Evolutionary conservation across 2,888 invertebrate species (phyloP), one percentile per base, ranked within the genome.

Genomic region (Aphrophora alni): DNA sequence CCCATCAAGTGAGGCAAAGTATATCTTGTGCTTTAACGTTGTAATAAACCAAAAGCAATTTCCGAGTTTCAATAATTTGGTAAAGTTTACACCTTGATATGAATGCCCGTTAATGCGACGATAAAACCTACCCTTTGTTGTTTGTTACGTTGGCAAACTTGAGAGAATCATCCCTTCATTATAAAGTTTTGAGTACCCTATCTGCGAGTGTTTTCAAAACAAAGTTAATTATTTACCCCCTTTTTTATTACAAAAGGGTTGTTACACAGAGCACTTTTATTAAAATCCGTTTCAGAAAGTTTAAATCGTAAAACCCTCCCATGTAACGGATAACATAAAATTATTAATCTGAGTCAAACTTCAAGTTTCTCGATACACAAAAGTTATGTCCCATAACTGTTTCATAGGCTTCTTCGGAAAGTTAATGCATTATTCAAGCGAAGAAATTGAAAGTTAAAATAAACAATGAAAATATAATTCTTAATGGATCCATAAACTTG

Each of bases 231-330:
- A 59, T 59, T n/a, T 21, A 59, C 1, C n/a, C n/a, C 59, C n/a
- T n/a, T n/a, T 59, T 59, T 59, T 59, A 59, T 59, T 59, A 21
- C 59, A 21, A 59, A 59, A 59, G 59, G 59, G 59, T 59, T 59
- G 59, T 59, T 59, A 59, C 59, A 8, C 7, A 1, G 59, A n/a
- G 59, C 3, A 21, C 59, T 59, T 59, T 59, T 59, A 59, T 59
- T 59, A 59, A 59, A 59, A 44, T 44, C 44, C 44, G 44, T 44
- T 44, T 44, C 44, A 14, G 12, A n/a, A 59, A 59, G 21, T 21
- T 59, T 59, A 2, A 59, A 59, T 59, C 59, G 59, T 59, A 59
- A 59, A 59, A 2, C 4, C 3, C 21, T 1, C 21, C n/a, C 5
- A 33, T 33, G 33, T 33, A 33, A 33, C 33, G 59, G n/a, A 59